phyloP scores from a whole-genome alignment of 2,888 invertebrate species.

The Drosophila falleni region DNA sequence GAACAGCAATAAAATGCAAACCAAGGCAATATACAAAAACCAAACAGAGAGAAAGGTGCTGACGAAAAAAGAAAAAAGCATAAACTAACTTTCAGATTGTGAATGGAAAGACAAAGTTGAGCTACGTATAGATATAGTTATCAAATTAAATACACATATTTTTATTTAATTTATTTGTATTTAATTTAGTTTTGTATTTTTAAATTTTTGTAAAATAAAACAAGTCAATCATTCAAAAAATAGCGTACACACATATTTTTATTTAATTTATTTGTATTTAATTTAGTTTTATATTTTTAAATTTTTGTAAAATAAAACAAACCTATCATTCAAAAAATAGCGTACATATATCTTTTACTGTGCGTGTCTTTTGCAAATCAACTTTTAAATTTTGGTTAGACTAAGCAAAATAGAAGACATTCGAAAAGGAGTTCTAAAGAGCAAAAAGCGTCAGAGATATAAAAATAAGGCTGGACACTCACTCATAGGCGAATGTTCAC shows the following conservation, averaged over 20 bases:
- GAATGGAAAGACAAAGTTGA: neutral
- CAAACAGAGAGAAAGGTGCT: conserved; percentile 14
- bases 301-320: neutral
- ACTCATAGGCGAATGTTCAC: conserved; percentile 53
- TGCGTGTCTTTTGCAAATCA: conserved; percentile 52
- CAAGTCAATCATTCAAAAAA: neutral
- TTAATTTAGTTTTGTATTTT: too few species aligned
- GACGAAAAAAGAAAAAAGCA: conserved; percentile 28
- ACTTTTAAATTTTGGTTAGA: conserved; percentile 3
- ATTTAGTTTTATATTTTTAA: neutral
- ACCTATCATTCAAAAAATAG: neutral
- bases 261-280: too few species aligned
- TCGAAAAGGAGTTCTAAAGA: neutral
- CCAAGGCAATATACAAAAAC: conserved; percentile 21
- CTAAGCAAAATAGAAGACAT: neutral
- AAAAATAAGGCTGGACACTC: conserved; percentile 27
- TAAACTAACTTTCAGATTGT: neutral
- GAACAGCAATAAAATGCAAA: conserved; percentile 58
- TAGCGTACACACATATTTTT: conserved; percentile 1
- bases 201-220: neutral
- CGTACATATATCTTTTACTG: conserved; percentile 12
- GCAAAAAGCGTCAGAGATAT: neutral
- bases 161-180: neutral
- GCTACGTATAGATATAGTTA: neutral
- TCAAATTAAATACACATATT: neutral